phyloP scores from a whole-genome alignment of 2,888 invertebrate species.

The Harpalus rufipes region DNA sequence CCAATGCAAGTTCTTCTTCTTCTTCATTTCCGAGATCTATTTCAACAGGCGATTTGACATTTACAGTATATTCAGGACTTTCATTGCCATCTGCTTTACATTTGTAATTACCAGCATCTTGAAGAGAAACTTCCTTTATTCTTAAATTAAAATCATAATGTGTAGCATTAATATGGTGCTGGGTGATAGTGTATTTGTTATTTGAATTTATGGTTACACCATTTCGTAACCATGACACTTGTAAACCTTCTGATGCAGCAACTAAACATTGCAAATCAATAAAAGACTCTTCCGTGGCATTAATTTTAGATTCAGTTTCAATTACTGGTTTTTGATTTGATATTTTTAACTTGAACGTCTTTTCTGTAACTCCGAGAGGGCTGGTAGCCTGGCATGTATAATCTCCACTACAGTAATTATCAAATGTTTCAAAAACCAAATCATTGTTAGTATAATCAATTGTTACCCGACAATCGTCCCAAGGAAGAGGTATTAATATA shows the following conservation, averaged over 20 bases:
- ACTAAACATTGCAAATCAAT: neutral
- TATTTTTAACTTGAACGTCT: neutral
- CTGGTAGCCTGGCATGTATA: conserved; percentile 7
- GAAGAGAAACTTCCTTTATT: conserved; percentile 1
- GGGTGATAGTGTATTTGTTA: neutral
- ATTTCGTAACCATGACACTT: conserved; percentile 5
- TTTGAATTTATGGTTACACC: neutral
- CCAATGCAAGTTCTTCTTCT: neutral
- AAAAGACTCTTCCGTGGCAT: neutral
- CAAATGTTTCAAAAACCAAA: conserved; percentile 15
- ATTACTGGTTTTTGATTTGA: neutral
- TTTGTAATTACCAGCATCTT: conserved; percentile 18
- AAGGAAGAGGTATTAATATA: neutral
- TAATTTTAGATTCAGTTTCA: neutral
- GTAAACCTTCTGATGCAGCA: neutral
- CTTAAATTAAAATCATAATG: neutral
- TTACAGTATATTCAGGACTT: conserved; percentile 1
- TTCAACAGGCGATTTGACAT: neutral
- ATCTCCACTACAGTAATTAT: neutral
- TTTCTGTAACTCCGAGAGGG: neutral
- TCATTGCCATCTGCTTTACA: neutral
- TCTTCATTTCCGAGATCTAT: neutral
- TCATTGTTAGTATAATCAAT: neutral
- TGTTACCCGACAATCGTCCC: neutral
- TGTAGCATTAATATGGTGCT: neutral